Conservation (phyloP, 2,888 invertebrate genomes). For the Cephus sareptanus region DNA sequence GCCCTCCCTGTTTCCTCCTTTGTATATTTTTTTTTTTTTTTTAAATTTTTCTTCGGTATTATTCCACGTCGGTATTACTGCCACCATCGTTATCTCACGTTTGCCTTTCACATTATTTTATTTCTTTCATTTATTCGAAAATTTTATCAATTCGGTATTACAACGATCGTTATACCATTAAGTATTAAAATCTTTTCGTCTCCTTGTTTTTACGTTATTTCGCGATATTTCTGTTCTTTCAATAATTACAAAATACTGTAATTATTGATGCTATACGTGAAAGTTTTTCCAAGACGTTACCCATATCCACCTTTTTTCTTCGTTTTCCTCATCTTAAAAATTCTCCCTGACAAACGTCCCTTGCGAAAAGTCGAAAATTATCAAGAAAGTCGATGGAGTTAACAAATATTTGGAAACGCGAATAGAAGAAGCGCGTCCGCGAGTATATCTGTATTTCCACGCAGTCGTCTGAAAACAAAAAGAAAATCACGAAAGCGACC, state of each 20-base stretch:
- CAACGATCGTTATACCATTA: neutral
- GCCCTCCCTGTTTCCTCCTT: neutral
- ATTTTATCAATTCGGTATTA: neutral
- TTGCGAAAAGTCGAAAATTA: neutral
- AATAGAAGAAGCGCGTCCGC: neutral
- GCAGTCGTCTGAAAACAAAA: slow-evolving; percentile 18
- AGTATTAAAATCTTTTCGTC: neutral
- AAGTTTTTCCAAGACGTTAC: neutral
- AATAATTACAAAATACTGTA: neutral
- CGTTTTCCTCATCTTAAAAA: neutral
- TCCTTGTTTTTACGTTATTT: too few species aligned
- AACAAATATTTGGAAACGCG: slow-evolving; percentile 16
- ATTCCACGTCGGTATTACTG: slow-evolving; percentile 20
- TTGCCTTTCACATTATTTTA: slow-evolving; percentile 17
- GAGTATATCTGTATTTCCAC: neutral
- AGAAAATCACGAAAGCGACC: slow-evolving; percentile 12
- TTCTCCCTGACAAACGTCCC: neutral
- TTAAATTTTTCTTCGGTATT: slow-evolving; percentile 13
- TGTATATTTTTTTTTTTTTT: slow-evolving; percentile 12
- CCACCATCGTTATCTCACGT: slow-evolving; percentile 16
- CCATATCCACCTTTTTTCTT: neutral
- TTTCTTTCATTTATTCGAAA: slow-evolving; percentile 1
- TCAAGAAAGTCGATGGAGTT: slow-evolving; percentile 14
- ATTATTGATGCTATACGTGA: neutral
- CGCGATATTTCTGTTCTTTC: too few species aligned